Percentiles rank a stretch among this genome's conserved stretches.
phyloP scores from a whole-genome alignment of 2,797 vertebrate species.

The Crax fasciolata region DNA sequence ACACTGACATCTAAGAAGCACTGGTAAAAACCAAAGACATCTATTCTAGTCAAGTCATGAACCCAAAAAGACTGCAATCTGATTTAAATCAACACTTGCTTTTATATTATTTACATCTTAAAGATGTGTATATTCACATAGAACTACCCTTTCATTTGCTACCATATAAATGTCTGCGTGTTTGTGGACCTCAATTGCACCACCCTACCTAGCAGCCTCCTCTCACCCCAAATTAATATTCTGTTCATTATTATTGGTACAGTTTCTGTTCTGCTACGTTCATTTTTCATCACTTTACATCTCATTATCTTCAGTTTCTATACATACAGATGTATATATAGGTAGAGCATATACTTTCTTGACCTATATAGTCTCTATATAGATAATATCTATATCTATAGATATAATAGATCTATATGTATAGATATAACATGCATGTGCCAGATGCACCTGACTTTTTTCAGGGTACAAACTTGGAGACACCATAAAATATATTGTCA shows the following conservation, averaged over 20 bases:
- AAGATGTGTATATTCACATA: background rate
- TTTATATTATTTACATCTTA: background rate
- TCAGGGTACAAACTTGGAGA: background rate
- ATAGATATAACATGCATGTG: rapidly evolving
- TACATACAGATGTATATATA: background rate
- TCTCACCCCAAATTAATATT: background rate
- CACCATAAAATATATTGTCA: background rate
- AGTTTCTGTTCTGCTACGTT: background rate
- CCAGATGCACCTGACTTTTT: background rate
- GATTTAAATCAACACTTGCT: background rate
- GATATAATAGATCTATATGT: no score
- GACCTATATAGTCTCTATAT: no score
- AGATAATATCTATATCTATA: background rate
- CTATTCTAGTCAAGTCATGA: background rate
- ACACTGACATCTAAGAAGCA: background rate
- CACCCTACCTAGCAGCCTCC: background rate
- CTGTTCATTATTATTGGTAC: background rate
- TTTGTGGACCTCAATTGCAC: background rate
- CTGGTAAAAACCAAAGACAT: background rate
- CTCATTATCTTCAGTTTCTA: background rate
- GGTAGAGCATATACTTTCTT: background rate
- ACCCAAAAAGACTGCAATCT: background rate
- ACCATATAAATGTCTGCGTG: background rate
- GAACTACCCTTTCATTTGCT: background rate
- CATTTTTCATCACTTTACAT: background rate